A percentile compares a stretch with the other conserved stretches of the same genome.
These are phyloP conservation scores for Cavia porcellus DNA, from an alignment of 2,113 vertebrate genomes.

Conservation along the genomic window DNA sequence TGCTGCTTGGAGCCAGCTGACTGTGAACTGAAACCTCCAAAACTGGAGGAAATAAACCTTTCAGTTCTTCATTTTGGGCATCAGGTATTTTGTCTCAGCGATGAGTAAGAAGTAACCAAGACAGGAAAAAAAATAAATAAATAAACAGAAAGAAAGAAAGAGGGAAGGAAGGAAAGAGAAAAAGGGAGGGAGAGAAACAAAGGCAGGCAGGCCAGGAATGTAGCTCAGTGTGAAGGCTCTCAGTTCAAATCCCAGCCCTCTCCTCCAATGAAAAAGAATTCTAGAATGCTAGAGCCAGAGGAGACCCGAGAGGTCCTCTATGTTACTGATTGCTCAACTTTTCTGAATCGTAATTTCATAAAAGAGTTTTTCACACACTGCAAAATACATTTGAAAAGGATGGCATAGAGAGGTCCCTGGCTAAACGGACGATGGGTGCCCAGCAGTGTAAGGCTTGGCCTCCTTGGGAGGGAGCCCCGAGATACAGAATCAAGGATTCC, in stretches of 20 bases:
- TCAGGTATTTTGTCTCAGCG: too few relatives aligned
- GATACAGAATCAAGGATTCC: background rate
- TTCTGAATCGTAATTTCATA: background rate
- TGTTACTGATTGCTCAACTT: background rate
- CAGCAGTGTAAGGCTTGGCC: background rate
- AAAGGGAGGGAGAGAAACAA: too few relatives aligned
- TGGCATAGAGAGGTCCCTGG: background rate
- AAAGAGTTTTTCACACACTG: background rate
- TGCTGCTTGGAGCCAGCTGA: too few relatives aligned
- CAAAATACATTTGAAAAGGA: background rate
- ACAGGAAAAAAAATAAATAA: too few relatives aligned
- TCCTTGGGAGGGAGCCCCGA: background rate
- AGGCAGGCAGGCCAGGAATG: background rate
- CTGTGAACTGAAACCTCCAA: too few relatives aligned
- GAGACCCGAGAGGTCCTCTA: background rate
- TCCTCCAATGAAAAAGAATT: background rate
- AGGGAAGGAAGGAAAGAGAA: background rate
- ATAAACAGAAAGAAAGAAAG: background rate
- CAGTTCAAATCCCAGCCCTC: background rate
- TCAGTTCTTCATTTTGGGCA: too few relatives aligned
- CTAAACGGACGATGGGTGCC: background rate
- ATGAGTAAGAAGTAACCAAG: too few relatives aligned
- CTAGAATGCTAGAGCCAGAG: background rate
- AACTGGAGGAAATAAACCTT: too few relatives aligned
- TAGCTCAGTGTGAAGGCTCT: background rate